Evolutionary conservation across 1,140 invertebrate species (phyloP).

Genomic region (Leptopilina clavipes): DNA sequence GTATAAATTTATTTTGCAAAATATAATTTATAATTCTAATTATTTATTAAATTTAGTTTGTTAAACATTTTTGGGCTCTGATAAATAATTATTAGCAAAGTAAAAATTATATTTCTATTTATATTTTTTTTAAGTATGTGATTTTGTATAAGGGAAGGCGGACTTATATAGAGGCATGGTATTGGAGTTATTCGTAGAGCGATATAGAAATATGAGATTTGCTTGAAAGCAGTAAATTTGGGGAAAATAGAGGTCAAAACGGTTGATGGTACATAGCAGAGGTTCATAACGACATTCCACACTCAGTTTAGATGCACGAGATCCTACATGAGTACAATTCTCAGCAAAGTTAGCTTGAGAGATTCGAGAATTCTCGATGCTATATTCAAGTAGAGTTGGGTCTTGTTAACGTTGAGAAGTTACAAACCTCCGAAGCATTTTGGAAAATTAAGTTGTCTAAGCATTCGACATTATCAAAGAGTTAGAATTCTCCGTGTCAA

Average conservation of each 20-base stretch:
- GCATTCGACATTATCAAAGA: constrained; percentile 28
- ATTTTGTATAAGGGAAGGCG: too few species aligned
- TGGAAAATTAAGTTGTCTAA: constrained; percentile 52
- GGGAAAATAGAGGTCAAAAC: not conserved
- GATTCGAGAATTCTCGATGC: constrained; percentile 50
- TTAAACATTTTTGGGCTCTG: too few species aligned
- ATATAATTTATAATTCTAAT: too few species aligned
- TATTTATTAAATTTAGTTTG: too few species aligned
- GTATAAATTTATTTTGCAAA: too few species aligned
- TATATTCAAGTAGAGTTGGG: constrained; percentile 55
- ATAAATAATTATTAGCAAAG: too few species aligned
- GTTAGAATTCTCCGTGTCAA: too few species aligned
- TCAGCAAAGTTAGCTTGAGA: constrained; percentile 52
- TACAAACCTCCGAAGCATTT: constrained; percentile 53
- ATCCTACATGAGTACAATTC: constrained; percentile 43
- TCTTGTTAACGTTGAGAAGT: constrained; percentile 58
- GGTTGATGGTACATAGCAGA: constrained; percentile 40
- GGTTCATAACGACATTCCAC: constrained; percentile 53
- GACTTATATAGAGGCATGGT: too few species aligned
- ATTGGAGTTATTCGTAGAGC: not conserved
- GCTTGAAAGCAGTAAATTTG: constrained; percentile 1
- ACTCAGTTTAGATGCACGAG: not conserved
- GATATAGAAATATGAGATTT: not conserved
- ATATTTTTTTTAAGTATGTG: too few species aligned
- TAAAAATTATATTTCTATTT: too few species aligned